Conservation (phyloP, 2,888 invertebrate species). For the Blomia tropicalis region DNA sequence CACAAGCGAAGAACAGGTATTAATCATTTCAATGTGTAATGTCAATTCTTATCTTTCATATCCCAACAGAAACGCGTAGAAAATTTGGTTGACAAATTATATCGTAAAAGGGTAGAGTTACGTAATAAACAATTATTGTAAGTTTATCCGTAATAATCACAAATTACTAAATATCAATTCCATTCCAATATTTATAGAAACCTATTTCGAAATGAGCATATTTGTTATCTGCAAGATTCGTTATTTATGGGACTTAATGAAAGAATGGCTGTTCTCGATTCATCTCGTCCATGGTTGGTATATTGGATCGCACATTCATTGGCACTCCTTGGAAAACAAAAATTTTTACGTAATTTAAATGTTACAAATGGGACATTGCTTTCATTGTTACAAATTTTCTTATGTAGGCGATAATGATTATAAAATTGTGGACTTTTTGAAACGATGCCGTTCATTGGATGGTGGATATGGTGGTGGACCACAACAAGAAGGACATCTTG, state of each 20-base stretch:
- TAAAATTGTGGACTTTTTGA: conserved; percentile 19
- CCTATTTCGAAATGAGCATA: conserved; percentile 24
- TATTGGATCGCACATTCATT: conserved; percentile 92
- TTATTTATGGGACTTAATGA: conserved; percentile 22
- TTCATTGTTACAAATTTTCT: neutral
- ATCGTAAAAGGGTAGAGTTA: too few relatives aligned
- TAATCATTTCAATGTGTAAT: neutral
- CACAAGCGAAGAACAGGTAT: conserved; percentile 20
- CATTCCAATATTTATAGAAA: conserved; percentile 5
- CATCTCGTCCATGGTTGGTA: conserved; percentile 87
- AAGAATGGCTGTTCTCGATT: conserved; percentile 56
- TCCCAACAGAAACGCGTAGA: neutral
- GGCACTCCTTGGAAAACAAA: conserved; percentile 49
- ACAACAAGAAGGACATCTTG: conserved; percentile 75
- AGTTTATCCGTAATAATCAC: neutral
- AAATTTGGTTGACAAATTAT: neutral
- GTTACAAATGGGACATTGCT: neutral
- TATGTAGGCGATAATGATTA: neutral
- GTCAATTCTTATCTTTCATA: neutral
- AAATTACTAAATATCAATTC: neutral
- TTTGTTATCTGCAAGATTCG: conserved; percentile 27
- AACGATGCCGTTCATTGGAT: neutral
- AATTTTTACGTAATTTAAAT: neutral
- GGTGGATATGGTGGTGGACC: conserved; percentile 62
- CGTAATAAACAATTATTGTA: neutral